phyloP scores from a whole-genome alignment of 30 jellyfish, hydroid and myxozoan species.

The Haliclystus octoradiatus region DNA sequence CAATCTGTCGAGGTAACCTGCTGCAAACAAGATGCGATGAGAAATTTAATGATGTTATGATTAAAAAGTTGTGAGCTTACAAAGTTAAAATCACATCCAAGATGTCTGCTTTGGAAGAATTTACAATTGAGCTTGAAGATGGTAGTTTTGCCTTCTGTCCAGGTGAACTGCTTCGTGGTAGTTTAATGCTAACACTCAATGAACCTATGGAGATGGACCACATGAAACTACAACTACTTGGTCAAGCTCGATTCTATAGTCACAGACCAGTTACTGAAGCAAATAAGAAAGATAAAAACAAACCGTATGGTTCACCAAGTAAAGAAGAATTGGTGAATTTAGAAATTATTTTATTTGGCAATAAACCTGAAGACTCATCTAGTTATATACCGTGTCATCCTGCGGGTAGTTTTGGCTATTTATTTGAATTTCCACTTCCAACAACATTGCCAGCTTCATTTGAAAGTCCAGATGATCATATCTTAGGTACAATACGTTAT shows the following conservation, averaged over 20 bases:
- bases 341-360: conserved; percentile 63
- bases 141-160: conserved; percentile 58
- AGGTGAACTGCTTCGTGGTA: conserved; percentile 81
- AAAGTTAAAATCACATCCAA: too few relatives aligned
- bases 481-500: conserved; percentile 50
- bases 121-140: conserved; percentile 37
- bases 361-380: conserved; percentile 20
- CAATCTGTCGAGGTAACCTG: too few relatives aligned
- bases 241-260: conserved; percentile 67
- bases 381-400: conserved; percentile 56
- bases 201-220: conserved; percentile 60
- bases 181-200: conserved; percentile 32
- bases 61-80: too few relatives aligned
- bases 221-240: conserved; percentile 51
- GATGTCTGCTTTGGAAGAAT: conserved; percentile 19
- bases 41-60: too few relatives aligned
- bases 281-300: not conserved
- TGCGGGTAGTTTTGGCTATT: conserved; percentile 54
- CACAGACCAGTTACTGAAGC: conserved; percentile 18
- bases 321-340: conserved; percentile 39
- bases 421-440: conserved; percentile 67
- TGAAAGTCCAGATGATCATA: conserved; percentile 87
- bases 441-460: conserved; percentile 70
- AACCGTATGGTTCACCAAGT: conserved; percentile 13
- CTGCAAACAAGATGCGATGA: too few relatives aligned